Base-by-base conservation (phyloP, 1,140 invertebrate species). In the Antheraea mylitta region DNA sequence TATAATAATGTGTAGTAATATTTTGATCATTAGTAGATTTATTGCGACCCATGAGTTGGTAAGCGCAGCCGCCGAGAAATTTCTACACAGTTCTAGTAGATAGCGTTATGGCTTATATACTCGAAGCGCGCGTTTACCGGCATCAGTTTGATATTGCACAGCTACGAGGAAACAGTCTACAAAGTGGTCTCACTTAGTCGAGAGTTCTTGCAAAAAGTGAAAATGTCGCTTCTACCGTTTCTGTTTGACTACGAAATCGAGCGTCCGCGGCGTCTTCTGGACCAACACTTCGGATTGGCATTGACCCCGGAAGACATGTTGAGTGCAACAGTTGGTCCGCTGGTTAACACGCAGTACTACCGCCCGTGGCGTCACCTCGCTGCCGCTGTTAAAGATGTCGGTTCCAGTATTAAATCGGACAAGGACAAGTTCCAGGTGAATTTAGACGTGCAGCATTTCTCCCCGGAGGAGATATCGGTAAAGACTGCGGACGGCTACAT, bases 371-470 rank as follows among this genome's bases (percentile, higher is more conserved):
- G 92, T 18, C 84, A 86, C 37, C 64, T 88, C 3, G 82, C 81
- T 11, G 81, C 86, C 7, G 77, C 82, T 0, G 65, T 75, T 0
- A 70, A 68, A 3, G 87, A 91, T 70, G 37, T 87, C 2, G 87
- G 87, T 10, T 89, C 89, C 48, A 89, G 77, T 68, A 89, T 91
- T 62, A 89, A 87, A 68, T 72, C 76, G 18, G 93, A 89, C 65
- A 74, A 77, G n/a, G 87, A 89, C 53, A 87, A 89, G 65, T 95
- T 94, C 69, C 91, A 95, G 82, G 91, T 95, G 0, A 94, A 93
- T 58, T 90, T 96, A 71, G 96, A 97, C 76, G 95, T 97, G 0
- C 94, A 30, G 22, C 22, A 30, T 30, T 30, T 30, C 22, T 2
- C 22, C 22, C 22, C 22, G 22, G 22, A 30, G 22, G 22, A 30